A percentile compares a stretch with the other conserved stretches of the same genome.
phyloP scores from a whole-genome alignment of 1,140 invertebrate species.

The Eulimnadia texana region DNA sequence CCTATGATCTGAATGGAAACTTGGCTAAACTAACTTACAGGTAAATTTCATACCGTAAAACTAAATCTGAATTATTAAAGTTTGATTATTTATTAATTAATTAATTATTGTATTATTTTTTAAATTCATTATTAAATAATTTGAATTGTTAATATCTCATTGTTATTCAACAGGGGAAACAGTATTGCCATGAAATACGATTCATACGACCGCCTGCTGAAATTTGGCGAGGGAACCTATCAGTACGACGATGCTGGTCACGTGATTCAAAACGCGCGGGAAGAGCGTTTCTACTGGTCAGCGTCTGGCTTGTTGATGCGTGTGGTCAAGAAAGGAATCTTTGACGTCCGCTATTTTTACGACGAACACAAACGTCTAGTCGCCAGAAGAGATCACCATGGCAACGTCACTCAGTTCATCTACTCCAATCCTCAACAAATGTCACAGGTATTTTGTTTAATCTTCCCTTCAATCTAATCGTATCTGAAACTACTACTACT shows the following conservation, averaged over 20 bases:
- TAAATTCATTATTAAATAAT: too few species aligned
- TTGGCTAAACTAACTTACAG: slow-evolving; percentile 69
- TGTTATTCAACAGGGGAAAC: slow-evolving; percentile 64
- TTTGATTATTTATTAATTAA: too few species aligned
- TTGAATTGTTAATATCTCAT: too few species aligned
- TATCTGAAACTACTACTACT: too few species aligned
- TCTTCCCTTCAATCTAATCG: too few species aligned
- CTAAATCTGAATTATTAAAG: too few species aligned
- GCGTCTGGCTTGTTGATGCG: slow-evolving; percentile 68
- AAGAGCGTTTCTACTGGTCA: slow-evolving; percentile 87
- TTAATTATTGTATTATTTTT: too few species aligned
- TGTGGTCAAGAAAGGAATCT: slow-evolving; percentile 65
- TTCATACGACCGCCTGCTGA: slow-evolving; percentile 71
- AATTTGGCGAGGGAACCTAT: slow-evolving; percentile 72
- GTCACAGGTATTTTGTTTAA: slow-evolving; percentile 34
- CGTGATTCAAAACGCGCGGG: slow-evolving; percentile 76
- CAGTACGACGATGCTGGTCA: slow-evolving; percentile 76
- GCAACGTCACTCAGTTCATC: slow-evolving; percentile 90
- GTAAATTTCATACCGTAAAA: too few species aligned
- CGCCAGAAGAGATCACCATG: slow-evolving; percentile 77
- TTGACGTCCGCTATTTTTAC: slow-evolving; percentile 88
- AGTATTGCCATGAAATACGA: slow-evolving; percentile 84
- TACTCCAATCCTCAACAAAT: slow-evolving; percentile 76
- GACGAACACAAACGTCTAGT: slow-evolving; percentile 74
- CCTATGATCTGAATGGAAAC: slow-evolving; percentile 88